Evolutionary conservation across 2,797 vertebrate genomes (phyloP).

Genomic region (Mycteria americana): DNA sequence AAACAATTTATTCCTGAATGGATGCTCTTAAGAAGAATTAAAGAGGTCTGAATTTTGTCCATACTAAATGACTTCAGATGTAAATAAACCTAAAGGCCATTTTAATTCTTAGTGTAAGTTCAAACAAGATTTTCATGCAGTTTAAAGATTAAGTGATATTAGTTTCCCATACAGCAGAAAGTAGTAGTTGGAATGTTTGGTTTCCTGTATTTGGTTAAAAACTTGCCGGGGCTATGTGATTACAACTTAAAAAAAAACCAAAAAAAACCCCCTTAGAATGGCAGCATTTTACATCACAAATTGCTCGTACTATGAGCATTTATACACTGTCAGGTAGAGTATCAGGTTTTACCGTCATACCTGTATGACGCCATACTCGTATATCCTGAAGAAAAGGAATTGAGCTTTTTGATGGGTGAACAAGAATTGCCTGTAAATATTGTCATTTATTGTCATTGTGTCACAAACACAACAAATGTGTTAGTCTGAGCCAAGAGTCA

Average conservation of each 20-base stretch:
- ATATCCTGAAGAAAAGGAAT: neutral
- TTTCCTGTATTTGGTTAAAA: neutral
- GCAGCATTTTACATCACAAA: neutral
- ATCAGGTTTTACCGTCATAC: neutral
- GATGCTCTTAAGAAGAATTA: neutral
- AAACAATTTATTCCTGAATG: neutral
- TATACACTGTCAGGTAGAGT: neutral
- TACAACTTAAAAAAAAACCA: neutral
- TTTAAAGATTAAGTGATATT: neutral
- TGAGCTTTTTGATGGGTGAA: neutral
- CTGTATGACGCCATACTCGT: neutral
- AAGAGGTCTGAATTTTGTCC: neutral
- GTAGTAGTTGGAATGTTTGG: neutral
- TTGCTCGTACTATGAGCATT: neutral
- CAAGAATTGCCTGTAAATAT: neutral
- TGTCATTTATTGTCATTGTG: neutral
- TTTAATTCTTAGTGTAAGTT: neutral
- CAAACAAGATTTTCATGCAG: neutral
- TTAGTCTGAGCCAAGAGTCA: neutral
- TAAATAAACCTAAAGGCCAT: neutral
- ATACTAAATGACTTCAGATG: neutral
- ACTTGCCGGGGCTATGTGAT: neutral
- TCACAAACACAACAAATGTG: neutral
- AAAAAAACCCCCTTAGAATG: neutral
- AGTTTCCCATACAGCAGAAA: neutral